Percentiles rank a stretch among this genome's conserved stretches.
These are phyloP conservation scores for Brachionus plicatilis DNA, from an alignment of 1,140 invertebrate species.

Conservation along the genomic window DNA sequence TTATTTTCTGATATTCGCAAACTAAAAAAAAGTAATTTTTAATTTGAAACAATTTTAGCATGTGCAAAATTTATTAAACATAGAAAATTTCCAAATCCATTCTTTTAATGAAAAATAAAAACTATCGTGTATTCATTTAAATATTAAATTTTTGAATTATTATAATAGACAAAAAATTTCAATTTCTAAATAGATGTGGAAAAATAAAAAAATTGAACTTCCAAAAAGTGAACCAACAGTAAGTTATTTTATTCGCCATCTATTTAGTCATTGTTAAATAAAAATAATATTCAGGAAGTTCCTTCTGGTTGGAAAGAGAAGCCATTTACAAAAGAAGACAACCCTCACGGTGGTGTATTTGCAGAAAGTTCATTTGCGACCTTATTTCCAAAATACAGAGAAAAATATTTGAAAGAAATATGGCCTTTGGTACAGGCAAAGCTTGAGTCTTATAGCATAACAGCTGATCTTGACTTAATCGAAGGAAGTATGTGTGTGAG, in stretches of 20 bases:
- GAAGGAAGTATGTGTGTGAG: conserved; percentile 91
- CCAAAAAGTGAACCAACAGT: conserved; percentile 4
- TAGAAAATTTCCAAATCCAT: too few relatives aligned
- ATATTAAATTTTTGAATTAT: not conserved
- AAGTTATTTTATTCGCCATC: not conserved
- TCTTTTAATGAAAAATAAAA: too few relatives aligned
- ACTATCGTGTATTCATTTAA: too few relatives aligned
- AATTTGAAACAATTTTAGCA: not conserved
- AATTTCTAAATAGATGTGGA: conserved; percentile 18
- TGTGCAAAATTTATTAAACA: not conserved
- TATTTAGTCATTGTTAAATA: not conserved
- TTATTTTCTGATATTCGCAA: too few relatives aligned
- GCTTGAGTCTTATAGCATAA: conserved; percentile 65
- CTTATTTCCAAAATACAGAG: conserved; percentile 83
- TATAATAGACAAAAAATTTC: not conserved
- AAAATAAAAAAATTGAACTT: conserved; percentile 16
- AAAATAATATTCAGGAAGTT: not conserved
- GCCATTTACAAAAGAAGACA: conserved; percentile 30
- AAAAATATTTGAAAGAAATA: conserved; percentile 89
- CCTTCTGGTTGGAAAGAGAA: conserved; percentile 38
- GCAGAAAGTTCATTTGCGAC: conserved; percentile 74
- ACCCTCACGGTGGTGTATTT: conserved; percentile 59
- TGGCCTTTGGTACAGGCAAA: conserved; percentile 89
- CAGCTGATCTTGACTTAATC: conserved; percentile 84
- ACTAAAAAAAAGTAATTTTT: not conserved